These are phyloP conservation scores for Platysternon megacephalum DNA, from an alignment of 2,113 vertebrate species.

Conservation along the genomic window DNA sequence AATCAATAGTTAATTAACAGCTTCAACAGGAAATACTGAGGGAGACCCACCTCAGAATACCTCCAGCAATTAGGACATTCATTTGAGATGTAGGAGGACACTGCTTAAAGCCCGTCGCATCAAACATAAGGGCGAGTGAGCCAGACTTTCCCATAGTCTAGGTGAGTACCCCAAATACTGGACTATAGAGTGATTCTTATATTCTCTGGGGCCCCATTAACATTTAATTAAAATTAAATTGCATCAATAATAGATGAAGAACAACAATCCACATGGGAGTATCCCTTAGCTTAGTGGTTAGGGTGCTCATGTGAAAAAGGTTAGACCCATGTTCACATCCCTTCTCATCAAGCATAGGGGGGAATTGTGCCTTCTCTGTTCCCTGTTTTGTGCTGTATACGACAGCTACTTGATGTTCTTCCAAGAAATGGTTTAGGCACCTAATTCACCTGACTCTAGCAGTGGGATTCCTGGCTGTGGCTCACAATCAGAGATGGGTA, in stretches of 20 bases:
- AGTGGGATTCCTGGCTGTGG: too few relatives aligned
- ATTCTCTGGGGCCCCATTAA: background rate
- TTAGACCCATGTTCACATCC: too few relatives aligned
- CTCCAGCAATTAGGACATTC: background rate
- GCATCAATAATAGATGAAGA: background rate
- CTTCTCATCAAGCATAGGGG: background rate
- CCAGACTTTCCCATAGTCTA: background rate
- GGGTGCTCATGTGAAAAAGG: background rate
- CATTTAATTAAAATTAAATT: background rate
- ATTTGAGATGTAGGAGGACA: background rate
- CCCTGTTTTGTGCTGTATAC: too few relatives aligned
- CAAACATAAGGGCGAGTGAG: background rate
- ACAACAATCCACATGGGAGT: background rate
- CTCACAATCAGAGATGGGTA: too few relatives aligned
- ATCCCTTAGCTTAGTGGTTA: background rate
- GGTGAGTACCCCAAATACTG: background rate
- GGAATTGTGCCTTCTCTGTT: background rate
- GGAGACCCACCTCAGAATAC: background rate
- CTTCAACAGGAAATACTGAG: background rate
- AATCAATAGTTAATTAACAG: background rate
- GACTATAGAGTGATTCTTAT: background rate
- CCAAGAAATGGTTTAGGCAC: too few relatives aligned
- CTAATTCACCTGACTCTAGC: too few relatives aligned
- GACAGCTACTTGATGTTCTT: too few relatives aligned
- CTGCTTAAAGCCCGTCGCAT: background rate